Percentiles rank a stretch among this genome's conserved stretches.
Evolutionary conservation across 1,140 invertebrate species (phyloP).

Genomic region (Palaemon carinicauda): DNA sequence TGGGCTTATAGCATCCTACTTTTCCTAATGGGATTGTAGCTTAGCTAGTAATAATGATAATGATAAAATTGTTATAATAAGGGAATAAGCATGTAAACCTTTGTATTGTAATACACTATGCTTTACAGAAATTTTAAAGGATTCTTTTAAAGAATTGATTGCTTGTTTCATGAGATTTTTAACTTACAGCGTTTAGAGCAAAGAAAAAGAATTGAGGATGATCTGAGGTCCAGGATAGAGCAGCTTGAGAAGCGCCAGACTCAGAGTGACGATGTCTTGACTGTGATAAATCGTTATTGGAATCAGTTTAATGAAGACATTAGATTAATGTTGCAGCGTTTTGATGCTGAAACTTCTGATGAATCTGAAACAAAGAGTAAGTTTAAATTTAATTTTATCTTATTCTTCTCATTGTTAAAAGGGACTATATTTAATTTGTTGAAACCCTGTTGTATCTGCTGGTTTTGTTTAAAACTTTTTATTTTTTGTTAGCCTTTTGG

Average conservation of each 20-base stretch:
- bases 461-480: too few relatives aligned
- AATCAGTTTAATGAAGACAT: conserved; percentile 98
- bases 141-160: neutral
- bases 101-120: neutral
- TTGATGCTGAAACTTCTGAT: conserved; percentile 97
- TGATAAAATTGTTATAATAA: neutral
- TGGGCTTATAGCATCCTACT: too few relatives aligned
- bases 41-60: too few relatives aligned
- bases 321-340: conserved; percentile 88
- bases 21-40: too few relatives aligned
- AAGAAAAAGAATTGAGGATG: conserved; percentile 85
- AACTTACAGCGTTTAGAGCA: conserved; percentile 82
- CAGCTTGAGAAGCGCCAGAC: conserved; percentile 96
- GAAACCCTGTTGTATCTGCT: too few relatives aligned
- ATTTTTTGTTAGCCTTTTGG: too few relatives aligned
- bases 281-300: conserved; percentile 98
- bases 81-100: neutral
- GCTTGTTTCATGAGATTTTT: conserved; percentile 4
- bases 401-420: too few relatives aligned
- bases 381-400: neutral
- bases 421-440: too few relatives aligned
- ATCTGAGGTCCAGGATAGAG: conserved; percentile 91
- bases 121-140: too few relatives aligned
- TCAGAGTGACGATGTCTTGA: conserved; percentile 96
- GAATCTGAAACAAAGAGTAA: conserved; percentile 93